Evolutionary conservation across 2,797 vertebrate species (phyloP), one percentile per base, ranked within the genome.

Genomic region (Crenichthys baileyi): DNA sequence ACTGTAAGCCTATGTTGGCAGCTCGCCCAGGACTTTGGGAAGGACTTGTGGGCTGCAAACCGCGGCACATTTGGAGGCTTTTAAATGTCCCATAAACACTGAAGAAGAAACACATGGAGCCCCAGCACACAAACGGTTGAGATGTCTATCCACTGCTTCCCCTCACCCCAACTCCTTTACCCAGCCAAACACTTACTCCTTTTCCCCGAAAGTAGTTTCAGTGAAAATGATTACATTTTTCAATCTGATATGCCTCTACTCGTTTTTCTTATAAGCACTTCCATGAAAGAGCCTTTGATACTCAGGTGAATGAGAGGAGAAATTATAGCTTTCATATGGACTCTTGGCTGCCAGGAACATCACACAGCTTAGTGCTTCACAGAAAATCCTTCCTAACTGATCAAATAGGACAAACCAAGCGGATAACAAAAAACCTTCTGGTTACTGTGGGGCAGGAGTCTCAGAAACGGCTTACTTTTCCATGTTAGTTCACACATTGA

Each of bases 1-100:
- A 86, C 85, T 78, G 85, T 78, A 55, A 80, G 84, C 79, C 85
- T 24, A 26, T 0, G 22, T 48, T 90, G 92, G 90, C 88, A 61
- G 75, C 51, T 24, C 5, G 85, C 92, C 90, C 20, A 29, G 75
- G 76, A 79, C 65, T 78, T 83, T n/a, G 74, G 83, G 90, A 85
- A 88, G 80, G 77, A 86, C 91, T 89, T 53, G 91, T 73, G 81
- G 90, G 89, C 93, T 89, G 26, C 93, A 94, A 92, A 93, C 92
- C 91, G 39, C 91, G 84, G 86, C 85, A 81, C 85, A 90, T 93
- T 93, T 89, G 88, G 83, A 91, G 88, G 86, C 88, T 90, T 94
- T 94, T 88, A 92, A 90, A 92, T 77, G 75, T 80, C 83, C 78
- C 88, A 86, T 93, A 94, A 94, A 92, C 87, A 91, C 91, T 76